phyloP scores from a whole-genome alignment of 2,797 vertebrate genomes.

The Mormyrus proboscirostris region DNA sequence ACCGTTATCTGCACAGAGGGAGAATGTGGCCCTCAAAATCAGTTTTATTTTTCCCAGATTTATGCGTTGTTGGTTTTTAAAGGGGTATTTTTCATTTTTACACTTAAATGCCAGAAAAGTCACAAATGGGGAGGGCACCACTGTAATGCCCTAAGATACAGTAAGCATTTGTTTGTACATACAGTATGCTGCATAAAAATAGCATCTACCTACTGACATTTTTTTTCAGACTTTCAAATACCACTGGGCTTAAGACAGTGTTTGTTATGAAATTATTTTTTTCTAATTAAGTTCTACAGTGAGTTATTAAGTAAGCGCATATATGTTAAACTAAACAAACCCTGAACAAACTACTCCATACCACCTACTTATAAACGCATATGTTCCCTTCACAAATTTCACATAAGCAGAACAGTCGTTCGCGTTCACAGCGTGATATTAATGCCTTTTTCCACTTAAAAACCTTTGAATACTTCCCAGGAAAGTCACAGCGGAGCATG shows the following conservation, averaged over 20 bases:
- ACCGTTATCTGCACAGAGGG: background rate
- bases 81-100: background rate
- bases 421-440: background rate
- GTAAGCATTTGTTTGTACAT: background rate
- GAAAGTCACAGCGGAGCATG: background rate
- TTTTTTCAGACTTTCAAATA: background rate
- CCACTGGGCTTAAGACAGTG: background rate
- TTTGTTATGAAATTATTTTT: background rate
- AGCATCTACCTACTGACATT: background rate
- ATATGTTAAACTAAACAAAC: background rate
- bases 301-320: background rate
- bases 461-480: constrained; percentile 5
- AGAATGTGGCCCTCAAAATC: background rate
- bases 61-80: constrained; percentile 4
- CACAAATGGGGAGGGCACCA: background rate
- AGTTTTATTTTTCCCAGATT: background rate
- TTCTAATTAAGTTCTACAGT: background rate
- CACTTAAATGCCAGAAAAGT: background rate
- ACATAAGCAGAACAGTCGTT: background rate
- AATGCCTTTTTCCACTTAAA: background rate
- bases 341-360: background rate
- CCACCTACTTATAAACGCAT: background rate
- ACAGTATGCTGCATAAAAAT: background rate
- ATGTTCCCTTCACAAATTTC: background rate
- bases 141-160: background rate